phyloP scores from a whole-genome alignment of 1,140 invertebrate species.

The Papilio machaon region DNA sequence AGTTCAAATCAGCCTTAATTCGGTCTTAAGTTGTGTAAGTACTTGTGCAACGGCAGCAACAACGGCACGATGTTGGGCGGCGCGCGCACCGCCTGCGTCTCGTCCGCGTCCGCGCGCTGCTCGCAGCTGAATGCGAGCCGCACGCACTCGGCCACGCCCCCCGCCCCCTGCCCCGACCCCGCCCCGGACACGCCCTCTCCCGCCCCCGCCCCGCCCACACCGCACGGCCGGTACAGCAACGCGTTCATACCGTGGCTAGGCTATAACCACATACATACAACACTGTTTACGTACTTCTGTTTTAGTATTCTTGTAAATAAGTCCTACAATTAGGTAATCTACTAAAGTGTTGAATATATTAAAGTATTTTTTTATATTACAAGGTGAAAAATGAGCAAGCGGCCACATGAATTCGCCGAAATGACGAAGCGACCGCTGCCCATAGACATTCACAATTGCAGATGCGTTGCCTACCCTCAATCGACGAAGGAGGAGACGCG shows the following conservation, averaged over 20 bases:
- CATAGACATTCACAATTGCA: too few species aligned
- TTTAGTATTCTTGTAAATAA: too few species aligned
- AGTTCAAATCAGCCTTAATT: too few species aligned
- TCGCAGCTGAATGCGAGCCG: slow-evolving; percentile 45
- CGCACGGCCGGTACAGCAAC: slow-evolving; percentile 46
- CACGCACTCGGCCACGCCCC: slow-evolving; percentile 19
- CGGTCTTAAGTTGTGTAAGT: not conserved
- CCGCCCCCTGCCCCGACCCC: not conserved
- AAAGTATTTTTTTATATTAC: too few species aligned
- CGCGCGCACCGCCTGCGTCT: slow-evolving; percentile 43
- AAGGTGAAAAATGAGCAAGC: too few species aligned
- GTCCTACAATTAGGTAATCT: too few species aligned
- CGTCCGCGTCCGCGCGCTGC: slow-evolving; percentile 47
- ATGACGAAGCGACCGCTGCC: too few species aligned
- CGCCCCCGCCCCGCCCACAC: not conserved
- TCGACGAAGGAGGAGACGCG: too few species aligned
- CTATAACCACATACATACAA: slow-evolving; percentile 43
- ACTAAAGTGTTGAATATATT: too few species aligned
- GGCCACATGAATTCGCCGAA: too few species aligned
- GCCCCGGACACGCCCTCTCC: not conserved
- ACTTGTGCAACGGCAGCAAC: slow-evolving; percentile 66
- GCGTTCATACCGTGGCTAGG: slow-evolving; percentile 60
- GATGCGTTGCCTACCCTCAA: too few species aligned
- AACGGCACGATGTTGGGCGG: slow-evolving; percentile 51
- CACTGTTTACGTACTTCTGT: too few species aligned